A percentile compares a stretch with the other conserved stretches of the same genome.
Conservation (phyloP, 2,888 invertebrate species). For the Entomobrya proxima region DNA sequence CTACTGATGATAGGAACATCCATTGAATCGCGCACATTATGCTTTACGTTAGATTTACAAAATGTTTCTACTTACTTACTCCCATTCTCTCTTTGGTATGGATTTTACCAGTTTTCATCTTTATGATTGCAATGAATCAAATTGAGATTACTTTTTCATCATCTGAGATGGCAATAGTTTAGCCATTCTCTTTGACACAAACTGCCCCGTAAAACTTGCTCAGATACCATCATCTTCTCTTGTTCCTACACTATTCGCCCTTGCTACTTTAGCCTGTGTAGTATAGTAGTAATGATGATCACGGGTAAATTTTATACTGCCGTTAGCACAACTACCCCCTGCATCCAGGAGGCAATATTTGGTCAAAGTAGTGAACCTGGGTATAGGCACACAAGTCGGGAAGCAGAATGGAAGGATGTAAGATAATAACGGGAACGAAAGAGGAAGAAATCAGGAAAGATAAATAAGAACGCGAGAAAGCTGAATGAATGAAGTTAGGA, state of each 20-base stretch:
- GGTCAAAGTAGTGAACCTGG: too few relatives aligned
- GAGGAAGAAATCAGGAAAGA: too few relatives aligned
- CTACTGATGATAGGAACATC: background rate
- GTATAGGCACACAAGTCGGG: too few relatives aligned
- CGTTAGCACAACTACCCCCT: too few relatives aligned
- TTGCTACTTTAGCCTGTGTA: background rate
- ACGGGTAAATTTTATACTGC: background rate
- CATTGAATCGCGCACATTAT: background rate
- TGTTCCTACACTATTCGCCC: background rate
- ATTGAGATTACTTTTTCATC: slow-evolving; percentile 53
- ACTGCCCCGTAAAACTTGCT: slow-evolving; percentile 39
- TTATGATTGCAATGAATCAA: slow-evolving; percentile 58
- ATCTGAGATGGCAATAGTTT: slow-evolving; percentile 39
- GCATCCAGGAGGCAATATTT: too few relatives aligned
- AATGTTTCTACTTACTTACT: background rate
- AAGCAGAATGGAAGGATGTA: too few relatives aligned
- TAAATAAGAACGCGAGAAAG: background rate
- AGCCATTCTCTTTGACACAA: slow-evolving; percentile 45
- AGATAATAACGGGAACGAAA: too few relatives aligned
- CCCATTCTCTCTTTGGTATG: background rate
- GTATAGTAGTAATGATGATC: background rate
- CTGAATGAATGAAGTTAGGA: background rate
- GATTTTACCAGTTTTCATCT: background rate
- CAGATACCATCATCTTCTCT: background rate
- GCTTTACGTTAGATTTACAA: background rate